Evolutionary conservation across 1,140 invertebrate genomes (phyloP), one percentile per base, ranked within the genome.

Genomic region (Diplogasteroides magnus): DNA sequence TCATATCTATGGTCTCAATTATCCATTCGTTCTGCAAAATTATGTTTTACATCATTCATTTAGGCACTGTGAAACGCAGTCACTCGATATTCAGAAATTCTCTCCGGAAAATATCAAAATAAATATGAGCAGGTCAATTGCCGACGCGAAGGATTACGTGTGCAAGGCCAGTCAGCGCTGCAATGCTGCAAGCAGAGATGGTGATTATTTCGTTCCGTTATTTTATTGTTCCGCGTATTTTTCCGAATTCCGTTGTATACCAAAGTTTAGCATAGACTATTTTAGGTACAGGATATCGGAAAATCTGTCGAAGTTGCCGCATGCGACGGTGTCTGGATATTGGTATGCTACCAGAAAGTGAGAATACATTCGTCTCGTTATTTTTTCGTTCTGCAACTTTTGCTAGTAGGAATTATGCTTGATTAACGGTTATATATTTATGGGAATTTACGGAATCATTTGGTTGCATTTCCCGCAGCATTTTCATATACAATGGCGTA

Each of bases 71-170:
- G n/a, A n/a, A n/a, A n/a, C n/a, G n/a, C n/a, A n/a, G n/a, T n/a
- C n/a, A n/a, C n/a, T n/a, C n/a, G n/a, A n/a, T n/a, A n/a, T n/a
- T n/a, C n/a, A n/a, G n/a, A n/a, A n/a, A n/a, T n/a, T n/a, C n/a
- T n/a, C n/a, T n/a, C n/a, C n/a, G n/a, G n/a, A n/a, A n/a, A n/a
- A n/a, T n/a, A n/a, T n/a, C n/a, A n/a, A n/a, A n/a, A n/a, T n/a
- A 19, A 48, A 48, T 48, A 19, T 11, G 19, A 48, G 6, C 37
- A 48, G 71, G 23, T 61, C 63, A 2, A 69, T 72, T 26, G 68
- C 66, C 60, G 71, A 72, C 48, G 67, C 69, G 15, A 72, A 72
- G 27, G 25, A 60, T 27, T 72, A 72, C 59, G 55, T 63, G 6
- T 72, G 71, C 56, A 72, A 72, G 37, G 58, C 67, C 0, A 72